Conservation (phyloP, 2,888 invertebrate species). For the Eurytoma californica region DNA sequence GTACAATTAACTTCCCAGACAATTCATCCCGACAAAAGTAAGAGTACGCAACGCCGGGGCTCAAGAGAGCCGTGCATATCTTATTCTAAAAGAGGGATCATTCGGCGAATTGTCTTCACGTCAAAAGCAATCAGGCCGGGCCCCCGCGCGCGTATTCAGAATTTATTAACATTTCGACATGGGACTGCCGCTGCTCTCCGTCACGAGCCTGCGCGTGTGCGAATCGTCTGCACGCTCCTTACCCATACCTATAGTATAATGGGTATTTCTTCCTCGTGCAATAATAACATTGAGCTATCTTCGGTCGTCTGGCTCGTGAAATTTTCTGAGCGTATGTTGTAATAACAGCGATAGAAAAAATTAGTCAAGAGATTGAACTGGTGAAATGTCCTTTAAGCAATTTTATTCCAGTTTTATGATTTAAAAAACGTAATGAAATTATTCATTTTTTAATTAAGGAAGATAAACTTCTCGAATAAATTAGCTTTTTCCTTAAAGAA, state of each 20-base stretch:
- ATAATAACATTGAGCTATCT: conserved; percentile 23
- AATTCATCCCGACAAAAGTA: conserved; percentile 6
- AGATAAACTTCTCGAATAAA: too few species aligned
- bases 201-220: conserved; percentile 38
- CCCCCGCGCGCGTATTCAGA: conserved; percentile 62
- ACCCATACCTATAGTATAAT: conserved; percentile 20
- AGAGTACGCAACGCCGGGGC: background rate
- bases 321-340: background rate
- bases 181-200: conserved; percentile 44
- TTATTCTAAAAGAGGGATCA: conserved; percentile 56
- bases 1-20: conserved; percentile 19
- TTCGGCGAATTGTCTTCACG: conserved; percentile 67
- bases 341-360: background rate
- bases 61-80: background rate
- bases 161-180: conserved; percentile 63
- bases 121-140: conserved; percentile 64
- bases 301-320: conserved; percentile 7
- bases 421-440: too few species aligned
- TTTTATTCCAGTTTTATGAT: too few species aligned
- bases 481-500: too few species aligned
- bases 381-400: background rate
- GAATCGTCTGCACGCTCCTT: conserved; percentile 35
- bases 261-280: conserved; percentile 34
- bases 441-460: too few species aligned
- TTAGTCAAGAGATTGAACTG: background rate